Evolutionary conservation across 2,888 invertebrate species (phyloP).

Genomic region (Catonia carolina): DNA sequence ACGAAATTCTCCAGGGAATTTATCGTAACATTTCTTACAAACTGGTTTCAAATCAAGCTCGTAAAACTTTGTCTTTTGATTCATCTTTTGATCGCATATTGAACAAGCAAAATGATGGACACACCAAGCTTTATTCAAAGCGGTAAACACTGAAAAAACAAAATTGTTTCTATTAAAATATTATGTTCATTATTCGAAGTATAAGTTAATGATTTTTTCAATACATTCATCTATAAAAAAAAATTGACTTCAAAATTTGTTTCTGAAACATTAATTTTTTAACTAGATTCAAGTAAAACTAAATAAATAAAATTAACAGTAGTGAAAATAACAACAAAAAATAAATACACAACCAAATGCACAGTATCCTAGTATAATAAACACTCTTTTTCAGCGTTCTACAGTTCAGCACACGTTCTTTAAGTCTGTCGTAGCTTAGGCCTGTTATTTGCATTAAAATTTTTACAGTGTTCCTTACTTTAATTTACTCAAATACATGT

Average conservation of each 20-base stretch:
- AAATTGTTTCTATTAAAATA: constrained; percentile 26
- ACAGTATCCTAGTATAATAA: no score
- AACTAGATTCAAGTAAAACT: no score
- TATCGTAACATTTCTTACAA: constrained; percentile 97
- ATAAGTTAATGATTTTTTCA: constrained; percentile 14
- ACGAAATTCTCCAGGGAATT: constrained; percentile 88
- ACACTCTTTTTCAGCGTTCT: no score
- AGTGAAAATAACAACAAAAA: no score
- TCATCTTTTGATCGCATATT: constrained; percentile 92
- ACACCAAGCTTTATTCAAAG: constrained; percentile 98
- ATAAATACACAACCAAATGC: no score
- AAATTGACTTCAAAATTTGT: constrained; percentile 2
- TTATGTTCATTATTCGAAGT: constrained; percentile 7
- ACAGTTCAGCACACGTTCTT: no score
- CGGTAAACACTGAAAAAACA: constrained; percentile 77
- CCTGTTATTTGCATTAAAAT: no score
- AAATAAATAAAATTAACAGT: no score
- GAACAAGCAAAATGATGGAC: constrained; percentile 98
- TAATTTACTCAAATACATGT: no score
- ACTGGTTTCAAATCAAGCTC: constrained; percentile 98
- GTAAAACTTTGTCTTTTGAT: constrained; percentile 96
- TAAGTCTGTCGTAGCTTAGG: no score
- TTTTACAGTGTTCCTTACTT: no score
- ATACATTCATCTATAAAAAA: constrained; percentile 10
- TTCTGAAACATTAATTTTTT: no score